phyloP scores from a whole-genome alignment of 2,797 vertebrate genomes.

The Crax fasciolata region DNA sequence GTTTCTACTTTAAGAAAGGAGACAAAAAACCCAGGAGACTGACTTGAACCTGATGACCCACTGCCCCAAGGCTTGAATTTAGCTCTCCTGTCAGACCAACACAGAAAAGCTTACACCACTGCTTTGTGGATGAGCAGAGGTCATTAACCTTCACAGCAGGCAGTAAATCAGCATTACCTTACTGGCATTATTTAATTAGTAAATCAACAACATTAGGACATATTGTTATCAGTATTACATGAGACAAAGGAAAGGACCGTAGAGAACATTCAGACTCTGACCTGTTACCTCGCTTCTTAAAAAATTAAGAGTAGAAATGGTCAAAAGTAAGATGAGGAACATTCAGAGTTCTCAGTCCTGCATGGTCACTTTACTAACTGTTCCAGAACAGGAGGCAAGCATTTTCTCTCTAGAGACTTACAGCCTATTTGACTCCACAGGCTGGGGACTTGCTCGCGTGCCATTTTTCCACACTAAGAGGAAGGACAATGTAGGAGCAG shows the following conservation, averaged over 20 bases:
- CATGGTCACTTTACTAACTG: not conserved
- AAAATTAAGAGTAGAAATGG: slow-evolving; percentile 1
- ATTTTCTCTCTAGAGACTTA: not conserved
- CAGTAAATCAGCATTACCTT: not conserved
- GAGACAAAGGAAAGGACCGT: not conserved
- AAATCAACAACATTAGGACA: not conserved
- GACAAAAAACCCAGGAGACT: not conserved
- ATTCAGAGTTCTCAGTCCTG: not conserved
- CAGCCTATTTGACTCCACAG: not conserved
- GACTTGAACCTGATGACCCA: not conserved
- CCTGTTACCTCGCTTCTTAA: not conserved
- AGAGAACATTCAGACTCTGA: not conserved
- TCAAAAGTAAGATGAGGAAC: not conserved
- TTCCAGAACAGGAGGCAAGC: not conserved
- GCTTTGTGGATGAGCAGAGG: not conserved
- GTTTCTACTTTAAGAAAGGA: not conserved
- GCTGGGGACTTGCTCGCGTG: not conserved
- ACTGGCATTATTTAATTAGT: not conserved
- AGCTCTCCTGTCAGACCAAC: not conserved
- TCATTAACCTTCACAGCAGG: not conserved
- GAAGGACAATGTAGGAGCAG: not conserved
- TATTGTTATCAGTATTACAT: not conserved
- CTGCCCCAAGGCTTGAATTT: not conserved
- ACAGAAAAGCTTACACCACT: not conserved
- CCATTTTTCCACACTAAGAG: not conserved